Percentiles rank a stretch among this genome's conserved stretches.
phyloP scores from a whole-genome alignment of 2,113 vertebrate species.

The Oenanthe oenanthe region DNA sequence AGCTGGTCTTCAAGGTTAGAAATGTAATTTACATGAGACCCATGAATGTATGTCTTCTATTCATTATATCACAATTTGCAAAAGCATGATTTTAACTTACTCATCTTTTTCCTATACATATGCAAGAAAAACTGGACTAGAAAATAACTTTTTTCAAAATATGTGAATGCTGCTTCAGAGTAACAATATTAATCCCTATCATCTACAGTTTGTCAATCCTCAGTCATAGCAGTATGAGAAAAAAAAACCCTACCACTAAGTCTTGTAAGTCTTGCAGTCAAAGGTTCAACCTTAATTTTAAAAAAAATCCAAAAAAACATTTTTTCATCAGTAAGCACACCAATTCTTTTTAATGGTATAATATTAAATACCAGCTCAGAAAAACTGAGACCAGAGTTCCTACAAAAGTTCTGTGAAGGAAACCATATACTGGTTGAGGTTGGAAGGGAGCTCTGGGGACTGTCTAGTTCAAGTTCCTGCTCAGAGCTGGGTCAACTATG shows the following conservation, averaged over 20 bases:
- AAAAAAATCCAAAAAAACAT: neutral
- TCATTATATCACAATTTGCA: neutral
- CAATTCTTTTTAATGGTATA: neutral
- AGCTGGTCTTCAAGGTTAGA: neutral
- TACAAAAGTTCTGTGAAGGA: neutral
- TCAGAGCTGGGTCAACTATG: accelerated
- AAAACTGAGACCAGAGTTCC: neutral
- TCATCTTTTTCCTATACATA: neutral
- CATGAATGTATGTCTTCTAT: neutral
- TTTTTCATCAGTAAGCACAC: neutral
- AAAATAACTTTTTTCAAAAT: neutral
- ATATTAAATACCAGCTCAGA: neutral
- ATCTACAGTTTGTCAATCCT: neutral
- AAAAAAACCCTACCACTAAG: neutral
- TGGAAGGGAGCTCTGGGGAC: neutral
- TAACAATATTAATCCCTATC: neutral
- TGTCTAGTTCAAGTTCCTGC: neutral
- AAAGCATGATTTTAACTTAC: neutral
- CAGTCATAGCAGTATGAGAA: neutral
- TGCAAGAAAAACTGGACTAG: neutral
- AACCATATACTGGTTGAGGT: neutral
- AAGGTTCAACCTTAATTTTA: neutral
- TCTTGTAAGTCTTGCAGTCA: neutral
- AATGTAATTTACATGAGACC: neutral
- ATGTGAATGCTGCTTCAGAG: neutral